Evolutionary conservation across 2,888 invertebrate species (phyloP).

Genomic region (Chaitophorus viminalis): DNA sequence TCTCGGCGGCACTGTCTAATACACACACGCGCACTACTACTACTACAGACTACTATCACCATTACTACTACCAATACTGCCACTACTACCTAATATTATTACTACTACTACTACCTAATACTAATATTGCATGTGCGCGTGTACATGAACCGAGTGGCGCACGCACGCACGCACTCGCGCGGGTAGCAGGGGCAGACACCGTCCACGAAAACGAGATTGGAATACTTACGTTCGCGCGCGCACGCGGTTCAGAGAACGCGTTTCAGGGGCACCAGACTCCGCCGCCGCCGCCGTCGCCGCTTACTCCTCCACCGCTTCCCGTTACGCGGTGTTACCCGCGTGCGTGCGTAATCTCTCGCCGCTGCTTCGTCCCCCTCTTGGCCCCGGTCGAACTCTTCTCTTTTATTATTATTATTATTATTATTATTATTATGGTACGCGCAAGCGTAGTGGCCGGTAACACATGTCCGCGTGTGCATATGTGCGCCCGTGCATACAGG

Average conservation of each 20-base stretch:
- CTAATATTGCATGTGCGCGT: constrained; percentile 4
- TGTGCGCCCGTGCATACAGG: constrained; percentile 23
- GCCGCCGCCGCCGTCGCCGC: neutral
- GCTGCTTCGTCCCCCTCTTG: neutral
- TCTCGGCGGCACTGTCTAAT: neutral
- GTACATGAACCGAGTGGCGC: neutral
- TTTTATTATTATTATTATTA: constrained; percentile 42
- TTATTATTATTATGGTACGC: neutral
- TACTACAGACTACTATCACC: constrained; percentile 5
- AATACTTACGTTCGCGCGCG: constrained; percentile 10
- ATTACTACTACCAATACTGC: constrained; percentile 6
- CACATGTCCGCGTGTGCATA: constrained; percentile 44
- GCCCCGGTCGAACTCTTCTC: neutral
- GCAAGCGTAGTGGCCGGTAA: constrained; percentile 1
- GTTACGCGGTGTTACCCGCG: constrained; percentile 43
- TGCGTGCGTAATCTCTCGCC: constrained; percentile 52
- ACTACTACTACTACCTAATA: constrained; percentile 6
- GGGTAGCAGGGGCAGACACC: constrained; percentile 4
- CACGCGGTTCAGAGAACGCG: constrained; percentile 40
- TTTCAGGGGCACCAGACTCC: constrained; percentile 54
- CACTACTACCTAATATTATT: neutral
- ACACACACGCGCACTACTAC: neutral
- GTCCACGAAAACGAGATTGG: constrained; percentile 57
- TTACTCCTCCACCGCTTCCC: constrained; percentile 29
- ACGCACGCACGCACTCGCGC: neutral